phyloP scores from a whole-genome alignment of 2,113 vertebrate species.

The Beaufortia kweichowensis region DNA sequence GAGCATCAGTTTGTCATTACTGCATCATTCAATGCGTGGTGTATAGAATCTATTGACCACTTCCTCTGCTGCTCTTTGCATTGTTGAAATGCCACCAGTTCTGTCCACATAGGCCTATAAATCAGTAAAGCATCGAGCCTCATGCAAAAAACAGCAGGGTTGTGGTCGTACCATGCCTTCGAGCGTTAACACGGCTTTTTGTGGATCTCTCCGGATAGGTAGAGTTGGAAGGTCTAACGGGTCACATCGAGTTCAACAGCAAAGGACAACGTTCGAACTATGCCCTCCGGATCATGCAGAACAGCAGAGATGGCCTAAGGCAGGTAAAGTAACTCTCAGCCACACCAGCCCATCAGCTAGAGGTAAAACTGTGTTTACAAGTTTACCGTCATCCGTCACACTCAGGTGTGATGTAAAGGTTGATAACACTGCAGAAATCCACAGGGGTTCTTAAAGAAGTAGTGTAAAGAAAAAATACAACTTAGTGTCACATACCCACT shows the following conservation, averaged over 20 bases:
- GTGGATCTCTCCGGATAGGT: conserved; percentile 91
- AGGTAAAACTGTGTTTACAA: conserved; percentile 37
- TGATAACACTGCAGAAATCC: background rate
- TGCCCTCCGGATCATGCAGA: conserved; percentile 92
- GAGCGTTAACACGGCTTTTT: conserved; percentile 61
- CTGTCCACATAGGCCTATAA: conserved; percentile 13
- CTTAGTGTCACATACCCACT: too few species aligned
- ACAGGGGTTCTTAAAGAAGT: background rate
- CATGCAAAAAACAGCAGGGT: background rate
- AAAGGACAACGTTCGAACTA: conserved; percentile 98
- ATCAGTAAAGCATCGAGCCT: background rate
- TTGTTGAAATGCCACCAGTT: conserved; percentile 9
- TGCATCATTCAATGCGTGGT: conserved; percentile 16
- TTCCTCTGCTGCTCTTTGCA: conserved; percentile 13
- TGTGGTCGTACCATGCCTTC: background rate
- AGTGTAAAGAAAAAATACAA: too few species aligned
- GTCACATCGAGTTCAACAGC: conserved; percentile 99
- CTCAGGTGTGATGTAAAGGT: background rate
- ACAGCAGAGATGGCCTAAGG: conserved; percentile 83
- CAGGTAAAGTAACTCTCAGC: conserved; percentile 80
- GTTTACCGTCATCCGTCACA: conserved; percentile 6
- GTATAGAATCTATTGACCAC: background rate
- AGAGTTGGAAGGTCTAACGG: conserved; percentile 99
- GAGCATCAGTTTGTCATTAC: conserved; percentile 11
- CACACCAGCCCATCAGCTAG: conserved; percentile 25